Evolutionary conservation across 2,113 vertebrate genomes (phyloP), one percentile per base, ranked within the genome.

Genomic region (Menura novaehollandiae): DNA sequence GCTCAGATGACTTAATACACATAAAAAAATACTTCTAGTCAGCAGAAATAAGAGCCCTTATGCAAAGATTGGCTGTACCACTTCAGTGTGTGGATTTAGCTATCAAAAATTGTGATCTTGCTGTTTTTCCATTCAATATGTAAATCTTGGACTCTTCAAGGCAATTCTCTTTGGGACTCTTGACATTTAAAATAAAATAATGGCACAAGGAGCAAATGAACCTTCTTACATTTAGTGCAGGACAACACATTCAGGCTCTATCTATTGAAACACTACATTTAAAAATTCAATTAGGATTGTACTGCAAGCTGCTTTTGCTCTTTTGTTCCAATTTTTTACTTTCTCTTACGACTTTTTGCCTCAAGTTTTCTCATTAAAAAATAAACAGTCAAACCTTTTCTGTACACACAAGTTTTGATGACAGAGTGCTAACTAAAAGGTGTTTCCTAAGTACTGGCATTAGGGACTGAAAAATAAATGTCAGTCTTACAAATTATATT

Each of bases 11-110:
- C 14, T 52, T 28, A 51, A 68, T 4, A 20, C 0, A 13, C 6
- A 12, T 4, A 72, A 39, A 4, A 75, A 46, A 1, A 21, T 0
- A n/a, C 22, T 3, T 8, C 20, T 18, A 49, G 19, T 26, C n/a
- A 59, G 33, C 35, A 55, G 14, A 60, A 26, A 4, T 17, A 52
- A 59, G 44, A 80, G 63, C 11, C 28, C 33, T 66, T 14, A 8
- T 13, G 21, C 28, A 49, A 80, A 77, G 19, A 59, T 0, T 27
- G 18, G 43, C 33, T 47, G 6, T 5, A 56, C 23, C 39, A 64
- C 28, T 39, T 19, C 47, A 58, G 7, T 15, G 8, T n/a, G n/a
- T n/a, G 44, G 5, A 85, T 47, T 44, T 16, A 79, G 24, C 24
- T 44, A 33, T 13, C 28, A 60, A 69, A 85, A 66, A 56, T 39